Evolutionary conservation across 64 coral and sea anemone species (phyloP), one percentile per base, ranked within the genome.

Genomic region (Porites australiensis): DNA sequence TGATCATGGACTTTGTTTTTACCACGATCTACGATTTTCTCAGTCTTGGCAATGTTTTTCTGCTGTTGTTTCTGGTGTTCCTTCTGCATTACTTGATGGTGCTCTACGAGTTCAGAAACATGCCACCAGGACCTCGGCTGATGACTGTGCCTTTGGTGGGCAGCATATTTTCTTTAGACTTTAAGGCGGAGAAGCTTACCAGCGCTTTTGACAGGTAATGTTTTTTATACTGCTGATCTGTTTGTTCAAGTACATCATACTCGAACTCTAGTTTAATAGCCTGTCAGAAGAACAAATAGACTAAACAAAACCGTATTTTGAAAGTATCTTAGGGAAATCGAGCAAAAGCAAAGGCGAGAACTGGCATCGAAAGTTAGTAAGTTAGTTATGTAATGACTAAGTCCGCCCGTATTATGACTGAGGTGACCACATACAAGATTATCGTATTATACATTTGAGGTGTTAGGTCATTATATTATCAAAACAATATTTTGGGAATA

Each of bases 61-160:
- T 91, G 8, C 21, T 82, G 4, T 46, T 83, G 12, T 2, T 91
- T 10, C 14, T 57, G 0, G 2, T 88, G 8, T 8, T 90, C 7
- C 10, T 94, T 5, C 57, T 90, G 46, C 63, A 94, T 72, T 82
- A 74, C 43, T 13, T 94, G 6, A 73, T 46, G 77, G 60, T 74
- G 6, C 8, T 90, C 22, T 94, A 94, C 55, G 88, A 94, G 14
- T 88, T 94, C 50, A 79, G 87, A 19, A 50, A 49, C n/a, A 94
- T 94, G 93, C 93, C 93, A 4, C 93, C 93, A 0, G 93, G 93
- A 2, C 93, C 93, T 2, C 70, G 88, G 7, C 49, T 86, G 3
- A 86, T 48, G 0, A 53, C 70, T 49, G 13, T 95, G 37, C 93
- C 93, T 4, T 50, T 95, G 44, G 23, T 95, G 19, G 93, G 93